Evolutionary conservation across 1,140 invertebrate species (phyloP).

Genomic region (Lepidurus couesii): DNA sequence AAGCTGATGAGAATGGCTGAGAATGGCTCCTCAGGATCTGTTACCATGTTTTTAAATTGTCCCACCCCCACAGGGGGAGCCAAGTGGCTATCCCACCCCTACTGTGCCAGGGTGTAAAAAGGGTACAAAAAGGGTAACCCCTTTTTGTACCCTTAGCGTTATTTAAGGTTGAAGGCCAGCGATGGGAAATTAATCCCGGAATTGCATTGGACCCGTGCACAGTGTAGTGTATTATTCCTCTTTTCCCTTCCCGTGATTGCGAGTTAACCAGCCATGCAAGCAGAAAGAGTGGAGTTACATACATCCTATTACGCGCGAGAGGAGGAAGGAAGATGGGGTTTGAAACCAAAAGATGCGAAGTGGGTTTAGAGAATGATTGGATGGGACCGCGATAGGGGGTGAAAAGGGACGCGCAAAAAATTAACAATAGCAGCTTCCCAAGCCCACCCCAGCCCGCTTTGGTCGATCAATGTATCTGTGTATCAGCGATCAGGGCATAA

Average conservation of each 20-base stretch:
- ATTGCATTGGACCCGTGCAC: conserved; percentile 3
- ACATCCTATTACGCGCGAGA: background rate
- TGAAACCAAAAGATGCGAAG: background rate
- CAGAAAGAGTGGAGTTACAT: background rate
- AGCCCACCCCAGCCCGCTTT: no score
- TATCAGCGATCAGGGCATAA: background rate
- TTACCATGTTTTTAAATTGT: no score
- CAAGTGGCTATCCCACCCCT: background rate
- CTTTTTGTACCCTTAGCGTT: background rate
- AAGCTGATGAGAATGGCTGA: no score
- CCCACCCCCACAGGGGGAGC: background rate
- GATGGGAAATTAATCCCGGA: background rate
- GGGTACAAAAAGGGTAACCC: background rate
- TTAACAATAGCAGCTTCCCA: background rate
- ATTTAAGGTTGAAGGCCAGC: background rate
- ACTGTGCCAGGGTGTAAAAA: conserved; percentile 10
- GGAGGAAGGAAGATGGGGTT: background rate
- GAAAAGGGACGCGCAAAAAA: background rate
- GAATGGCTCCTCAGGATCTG: no score
- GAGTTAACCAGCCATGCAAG: conserved; percentile 9
- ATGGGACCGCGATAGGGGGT: background rate
- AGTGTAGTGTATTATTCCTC: no score
- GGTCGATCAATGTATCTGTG: background rate
- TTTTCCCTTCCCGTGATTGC: background rate
- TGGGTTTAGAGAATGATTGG: conserved; percentile 10